Evolutionary conservation across 2,113 vertebrate species (phyloP), one percentile per base, ranked within the genome.

Genomic region (Carassius carassius): DNA sequence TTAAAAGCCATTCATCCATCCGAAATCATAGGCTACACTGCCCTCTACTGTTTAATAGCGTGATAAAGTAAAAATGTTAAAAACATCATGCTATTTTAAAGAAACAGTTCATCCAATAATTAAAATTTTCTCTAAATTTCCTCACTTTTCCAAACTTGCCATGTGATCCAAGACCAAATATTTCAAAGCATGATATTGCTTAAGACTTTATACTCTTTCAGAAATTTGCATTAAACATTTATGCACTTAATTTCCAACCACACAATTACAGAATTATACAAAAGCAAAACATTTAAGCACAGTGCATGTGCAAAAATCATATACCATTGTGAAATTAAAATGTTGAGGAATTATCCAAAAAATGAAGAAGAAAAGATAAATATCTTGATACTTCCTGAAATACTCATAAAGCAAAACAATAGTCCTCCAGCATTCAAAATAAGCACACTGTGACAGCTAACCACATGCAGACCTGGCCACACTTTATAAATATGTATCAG

Each of bases 141-240:
- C 49, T 49, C 47, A 16, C 49, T n/a, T n/a, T n/a, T n/a, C n/a
- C 41, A 41, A 41, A n/a, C 58, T 11, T n/a, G 11, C 1, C 35
- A 37, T 3, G 29, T 56, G 73, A 25, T 60, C 74, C 56, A 69
- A 62, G 51, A 65, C 5, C 4, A 67, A 17, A 67, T 35, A 67
- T 41, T 69, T n/a, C 14, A 23, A 70, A 23, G 37, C 35, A 51
- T 25, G 21, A 16, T 35, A 16, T 56, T 84, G 69, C 47, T 72
- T 74, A 79, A 72, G 44, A 79, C 12, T 83, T 44, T 65, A 58
- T 84, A 75, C 44, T 32, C n/a, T 70, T 4, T 84, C 62, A 56
- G 12, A 5, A 84, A 67, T 37, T 58, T 78, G 74, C 49, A 67
- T 77, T 37, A 76, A 74, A 63, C 54, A 77, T 51, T 23, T 67